A percentile compares a stretch with the other conserved stretches of the same genome.
These are phyloP conservation scores for Fopius arisanus DNA, from an alignment of 1,140 invertebrate genomes.

Conservation along the genomic window DNA sequence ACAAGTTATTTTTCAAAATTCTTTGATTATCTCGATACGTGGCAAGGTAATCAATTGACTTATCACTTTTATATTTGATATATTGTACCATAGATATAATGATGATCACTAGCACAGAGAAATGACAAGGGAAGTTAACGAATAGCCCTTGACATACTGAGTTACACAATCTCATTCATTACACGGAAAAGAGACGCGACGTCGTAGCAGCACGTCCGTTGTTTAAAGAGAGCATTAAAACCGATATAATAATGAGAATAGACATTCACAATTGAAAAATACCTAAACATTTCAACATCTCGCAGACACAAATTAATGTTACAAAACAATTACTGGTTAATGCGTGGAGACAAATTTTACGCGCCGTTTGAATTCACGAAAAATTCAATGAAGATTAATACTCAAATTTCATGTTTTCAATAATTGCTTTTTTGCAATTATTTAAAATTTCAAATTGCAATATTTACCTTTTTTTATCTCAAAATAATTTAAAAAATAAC, in stretches of 20 bases:
- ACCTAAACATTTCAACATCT: too few species aligned
- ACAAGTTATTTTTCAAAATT: not conserved
- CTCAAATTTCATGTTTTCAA: too few species aligned
- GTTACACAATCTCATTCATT: slow-evolving; percentile 43
- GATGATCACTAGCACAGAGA: slow-evolving; percentile 6
- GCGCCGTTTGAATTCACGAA: too few species aligned
- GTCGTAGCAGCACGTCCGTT: not conserved
- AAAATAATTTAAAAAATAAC: too few species aligned
- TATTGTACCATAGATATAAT: slow-evolving; percentile 32
- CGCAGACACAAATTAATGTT: too few species aligned
- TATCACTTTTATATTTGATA: slow-evolving; percentile 41
- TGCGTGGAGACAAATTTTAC: too few species aligned
- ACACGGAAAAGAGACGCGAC: slow-evolving; percentile 7
- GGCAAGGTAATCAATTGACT: slow-evolving; percentile 44
- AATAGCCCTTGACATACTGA: slow-evolving; percentile 60
- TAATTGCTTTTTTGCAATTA: too few species aligned
- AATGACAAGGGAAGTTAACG: not conserved
- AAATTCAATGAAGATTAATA: too few species aligned
- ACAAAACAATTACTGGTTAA: too few species aligned
- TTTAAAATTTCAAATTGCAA: too few species aligned
- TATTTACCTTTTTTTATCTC: too few species aligned
- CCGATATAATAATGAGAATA: not conserved
- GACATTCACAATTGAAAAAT: not conserved
- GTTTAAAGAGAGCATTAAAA: not conserved
- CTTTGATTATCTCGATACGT: slow-evolving; percentile 20